Base-by-base conservation (phyloP, 2,113 vertebrate species). In the Chroicocephalus ridibundus region DNA sequence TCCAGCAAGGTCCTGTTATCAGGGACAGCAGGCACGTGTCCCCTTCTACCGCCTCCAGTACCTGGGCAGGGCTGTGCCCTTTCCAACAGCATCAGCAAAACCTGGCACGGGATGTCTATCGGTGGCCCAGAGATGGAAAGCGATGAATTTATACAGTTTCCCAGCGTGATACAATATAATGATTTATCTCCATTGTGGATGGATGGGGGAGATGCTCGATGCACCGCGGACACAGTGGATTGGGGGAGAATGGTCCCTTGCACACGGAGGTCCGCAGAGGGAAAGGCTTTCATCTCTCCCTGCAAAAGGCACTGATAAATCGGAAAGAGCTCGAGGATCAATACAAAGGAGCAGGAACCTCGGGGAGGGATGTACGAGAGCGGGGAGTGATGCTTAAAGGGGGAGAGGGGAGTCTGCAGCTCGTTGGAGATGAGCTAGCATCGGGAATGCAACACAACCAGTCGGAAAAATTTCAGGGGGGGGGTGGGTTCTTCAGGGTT, bases 341-440 rank as follows among this genome's bases (percentile, higher is more conserved):
- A 90, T 94, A 90, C 4, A 27, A 82, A 89, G 66, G 82, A 95
- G 89, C 57, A 82, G 81, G 65, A 93, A n/a, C 64, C 32, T 95
- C 6, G 0, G 76, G 64, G 79, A 81, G 44, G 78, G 83, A 40
- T 57, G 88, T 26, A 15, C 1, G 16, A 46, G 79, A 61, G 55
- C 16, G 42, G 51, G 74, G 87, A 88, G 66, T 4, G 71, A 83
- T 92, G 66, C 49, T 82, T 24, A 38, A 57, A 87, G 22, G 62
- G 72, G 76, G 74, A 51, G 86, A 86, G 60, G 57, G 65, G 83
- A 78, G 81, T 19, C 89, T 94, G 84, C 93, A 83, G 89, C 91
- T 94, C 19, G 7, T 13, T 75, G 76, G 86, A 83, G 82, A 94
- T 54, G 93, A 79, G 85, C 64, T 72, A 32, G 49, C 85, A 74